These are phyloP conservation scores for Papilio protenor DNA, from an alignment of 2,888 invertebrate species.

Conservation along the genomic window DNA sequence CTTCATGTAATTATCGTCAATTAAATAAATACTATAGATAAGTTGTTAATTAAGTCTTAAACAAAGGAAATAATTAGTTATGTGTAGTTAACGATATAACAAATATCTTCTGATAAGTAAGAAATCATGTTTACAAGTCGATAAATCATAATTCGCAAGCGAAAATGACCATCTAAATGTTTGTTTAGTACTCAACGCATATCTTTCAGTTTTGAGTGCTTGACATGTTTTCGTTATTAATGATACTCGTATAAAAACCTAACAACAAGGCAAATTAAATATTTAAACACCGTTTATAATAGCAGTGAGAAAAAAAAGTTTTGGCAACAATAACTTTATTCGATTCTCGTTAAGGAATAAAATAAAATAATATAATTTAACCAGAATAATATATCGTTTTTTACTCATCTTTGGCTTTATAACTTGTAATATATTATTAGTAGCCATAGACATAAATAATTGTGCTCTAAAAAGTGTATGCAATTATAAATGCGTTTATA, in stretches of 20 bases:
- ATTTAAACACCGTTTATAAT: neutral
- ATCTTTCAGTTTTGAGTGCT: neutral
- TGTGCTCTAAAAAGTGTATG: neutral
- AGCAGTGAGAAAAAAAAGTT: neutral
- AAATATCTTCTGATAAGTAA: neutral
- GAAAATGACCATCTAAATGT: neutral
- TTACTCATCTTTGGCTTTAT: too few species aligned
- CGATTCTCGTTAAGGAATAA: neutral
- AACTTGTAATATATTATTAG: too few species aligned
- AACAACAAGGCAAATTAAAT: constrained; percentile 3
- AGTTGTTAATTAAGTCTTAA: too few species aligned
- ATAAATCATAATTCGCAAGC: constrained; percentile 1
- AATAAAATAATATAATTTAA: too few species aligned
- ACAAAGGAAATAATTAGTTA: too few species aligned
- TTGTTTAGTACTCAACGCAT: neutral
- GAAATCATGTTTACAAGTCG: neutral
- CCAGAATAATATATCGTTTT: too few species aligned
- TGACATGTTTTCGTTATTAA: constrained; percentile 6
- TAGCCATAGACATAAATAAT: neutral
- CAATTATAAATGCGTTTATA: neutral
- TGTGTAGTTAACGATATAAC: too few species aligned
- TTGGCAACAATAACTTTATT: neutral
- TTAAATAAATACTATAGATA: too few species aligned
- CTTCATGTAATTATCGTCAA: too few species aligned
- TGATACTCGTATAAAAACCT: neutral